Percentiles rank a stretch among this genome's conserved stretches.
These are phyloP conservation scores for Semicossyphus pulcher DNA, from an alignment of 2,113 vertebrate genomes.

Conservation along the genomic window DNA sequence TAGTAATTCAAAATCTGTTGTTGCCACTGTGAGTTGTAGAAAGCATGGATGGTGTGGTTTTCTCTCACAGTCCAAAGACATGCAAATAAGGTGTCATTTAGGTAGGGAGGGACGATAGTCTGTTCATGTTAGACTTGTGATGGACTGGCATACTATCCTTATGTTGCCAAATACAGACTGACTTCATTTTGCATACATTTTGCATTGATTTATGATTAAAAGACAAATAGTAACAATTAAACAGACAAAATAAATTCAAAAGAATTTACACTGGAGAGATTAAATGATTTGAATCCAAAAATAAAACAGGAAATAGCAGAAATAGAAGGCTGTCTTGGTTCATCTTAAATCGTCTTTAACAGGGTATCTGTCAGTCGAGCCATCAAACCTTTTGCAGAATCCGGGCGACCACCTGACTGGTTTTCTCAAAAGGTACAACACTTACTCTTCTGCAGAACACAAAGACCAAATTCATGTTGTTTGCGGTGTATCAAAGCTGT, in stretches of 20 bases:
- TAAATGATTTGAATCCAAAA: neutral
- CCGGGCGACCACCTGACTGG: constrained; percentile 95
- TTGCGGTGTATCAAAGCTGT: neutral
- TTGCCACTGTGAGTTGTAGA: too few relatives aligned
- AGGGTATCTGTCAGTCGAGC: constrained; percentile 97
- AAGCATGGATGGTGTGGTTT: neutral
- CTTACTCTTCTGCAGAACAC: neutral
- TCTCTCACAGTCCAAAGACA: neutral
- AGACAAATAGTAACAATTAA: too few relatives aligned
- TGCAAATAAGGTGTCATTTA: neutral
- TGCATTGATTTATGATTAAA: too few relatives aligned
- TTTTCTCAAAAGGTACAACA: constrained; percentile 86
- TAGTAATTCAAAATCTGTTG: too few relatives aligned
- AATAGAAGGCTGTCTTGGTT: neutral
- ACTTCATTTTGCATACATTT: neutral
- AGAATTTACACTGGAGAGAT: neutral
- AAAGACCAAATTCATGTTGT: neutral
- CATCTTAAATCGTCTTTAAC: neutral
- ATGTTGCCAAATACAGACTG: too few relatives aligned
- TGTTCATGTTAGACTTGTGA: neutral
- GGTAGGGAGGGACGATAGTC: neutral
- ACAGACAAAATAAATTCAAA: neutral
- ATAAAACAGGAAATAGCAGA: neutral
- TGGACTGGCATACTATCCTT: too few relatives aligned
- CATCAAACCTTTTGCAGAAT: constrained; percentile 96